phyloP scores from a whole-genome alignment of 2,888 invertebrate genomes.

The Oligia latruncula region DNA sequence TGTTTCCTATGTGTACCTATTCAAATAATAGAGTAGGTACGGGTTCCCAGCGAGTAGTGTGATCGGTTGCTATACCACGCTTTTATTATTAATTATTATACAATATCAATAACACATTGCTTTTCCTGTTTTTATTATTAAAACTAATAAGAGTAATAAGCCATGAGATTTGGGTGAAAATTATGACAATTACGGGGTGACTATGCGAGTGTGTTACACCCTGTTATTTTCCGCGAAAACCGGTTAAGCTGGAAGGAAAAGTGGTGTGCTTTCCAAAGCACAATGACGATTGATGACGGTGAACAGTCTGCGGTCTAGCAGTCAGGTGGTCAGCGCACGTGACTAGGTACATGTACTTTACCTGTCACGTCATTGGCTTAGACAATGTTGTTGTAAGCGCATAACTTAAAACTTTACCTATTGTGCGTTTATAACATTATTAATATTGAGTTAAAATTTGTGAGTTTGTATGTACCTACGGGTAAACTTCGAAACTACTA shows the following conservation, averaged over 20 bases:
- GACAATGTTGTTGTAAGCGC: not conserved
- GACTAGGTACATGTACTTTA: constrained; percentile 38
- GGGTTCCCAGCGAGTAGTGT: constrained; percentile 41
- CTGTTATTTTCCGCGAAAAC: not conserved
- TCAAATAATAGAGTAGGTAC: constrained; percentile 11
- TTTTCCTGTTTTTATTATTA: constrained; percentile 54
- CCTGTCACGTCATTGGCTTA: constrained; percentile 7
- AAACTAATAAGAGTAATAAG: constrained; percentile 19
- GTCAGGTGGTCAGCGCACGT: constrained; percentile 45
- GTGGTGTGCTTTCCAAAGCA: constrained; percentile 8
- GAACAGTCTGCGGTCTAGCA: constrained; percentile 25
- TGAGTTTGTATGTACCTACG: not conserved
- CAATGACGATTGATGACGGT: constrained; percentile 18
- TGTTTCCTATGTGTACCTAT: not conserved
- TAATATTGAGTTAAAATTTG: not conserved
- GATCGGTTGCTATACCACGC: constrained; percentile 12
- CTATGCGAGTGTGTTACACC: not conserved
- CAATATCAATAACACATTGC: constrained; percentile 11
- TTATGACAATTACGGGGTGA: not conserved
- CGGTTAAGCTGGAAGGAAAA: not conserved
- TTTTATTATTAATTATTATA: constrained; percentile 27
- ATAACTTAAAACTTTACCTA: not conserved
- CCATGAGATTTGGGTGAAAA: constrained; percentile 35
- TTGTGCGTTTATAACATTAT: not conserved
- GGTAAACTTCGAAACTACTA: not conserved